phyloP scores from a whole-genome alignment of 2,113 vertebrate species.

The Brienomyrus longianalis region DNA sequence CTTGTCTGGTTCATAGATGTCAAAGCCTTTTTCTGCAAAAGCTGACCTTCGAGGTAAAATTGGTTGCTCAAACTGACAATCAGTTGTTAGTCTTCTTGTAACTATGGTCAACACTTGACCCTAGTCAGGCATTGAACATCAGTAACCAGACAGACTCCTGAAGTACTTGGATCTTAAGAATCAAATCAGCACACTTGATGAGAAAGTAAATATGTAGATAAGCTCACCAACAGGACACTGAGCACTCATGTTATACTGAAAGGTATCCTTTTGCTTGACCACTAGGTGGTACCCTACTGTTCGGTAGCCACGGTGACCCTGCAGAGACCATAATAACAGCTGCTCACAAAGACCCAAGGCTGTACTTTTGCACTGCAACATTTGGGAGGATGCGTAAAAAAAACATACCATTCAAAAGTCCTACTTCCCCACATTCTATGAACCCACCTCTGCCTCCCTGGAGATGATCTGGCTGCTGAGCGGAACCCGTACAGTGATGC shows the following conservation, averaged over 20 bases:
- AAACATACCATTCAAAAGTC: not conserved
- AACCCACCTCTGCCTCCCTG: not conserved
- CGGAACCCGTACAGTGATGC: slow-evolving; percentile 16
- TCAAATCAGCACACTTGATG: not conserved
- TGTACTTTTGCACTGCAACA: not conserved
- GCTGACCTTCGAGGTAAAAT: not conserved
- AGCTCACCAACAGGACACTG: slow-evolving; percentile 14
- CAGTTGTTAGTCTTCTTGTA: not conserved
- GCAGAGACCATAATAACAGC: not conserved
- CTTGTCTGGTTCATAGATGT: not conserved
- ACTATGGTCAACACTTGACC: not conserved
- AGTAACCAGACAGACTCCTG: not conserved
- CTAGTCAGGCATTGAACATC: not conserved
- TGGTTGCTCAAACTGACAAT: not conserved
- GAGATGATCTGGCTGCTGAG: not conserved
- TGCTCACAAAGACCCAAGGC: not conserved
- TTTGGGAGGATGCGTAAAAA: not conserved
- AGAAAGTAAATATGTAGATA: not conserved
- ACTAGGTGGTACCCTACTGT: slow-evolving; percentile 3
- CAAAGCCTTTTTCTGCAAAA: not conserved
- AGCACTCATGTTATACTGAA: slow-evolving; percentile 16
- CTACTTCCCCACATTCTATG: not conserved
- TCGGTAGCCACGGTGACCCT: not conserved
- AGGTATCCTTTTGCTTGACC: not conserved
- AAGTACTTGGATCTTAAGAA: not conserved